phyloP scores from a whole-genome alignment of 2,888 invertebrate species.

The Hydroisotoma schaefferi region DNA sequence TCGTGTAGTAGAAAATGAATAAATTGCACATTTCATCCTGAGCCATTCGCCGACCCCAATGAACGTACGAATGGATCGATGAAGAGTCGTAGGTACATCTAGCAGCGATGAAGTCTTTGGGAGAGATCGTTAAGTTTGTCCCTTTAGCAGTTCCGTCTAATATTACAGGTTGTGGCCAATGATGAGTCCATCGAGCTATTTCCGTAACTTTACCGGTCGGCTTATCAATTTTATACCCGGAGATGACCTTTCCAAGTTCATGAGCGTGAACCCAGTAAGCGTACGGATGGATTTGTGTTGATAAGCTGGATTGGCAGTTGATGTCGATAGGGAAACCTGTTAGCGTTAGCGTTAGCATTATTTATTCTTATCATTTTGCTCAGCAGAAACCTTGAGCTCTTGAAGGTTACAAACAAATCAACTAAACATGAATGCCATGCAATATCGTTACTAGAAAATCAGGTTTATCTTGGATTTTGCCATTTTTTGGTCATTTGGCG shows the following conservation, averaged over 20 bases:
- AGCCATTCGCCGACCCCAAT: conserved; percentile 4
- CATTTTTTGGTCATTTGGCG: no score
- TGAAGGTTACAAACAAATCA: no score
- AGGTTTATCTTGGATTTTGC: no score
- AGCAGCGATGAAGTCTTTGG: conserved; percentile 17
- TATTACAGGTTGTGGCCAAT: conserved; percentile 14
- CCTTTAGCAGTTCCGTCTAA: neutral
- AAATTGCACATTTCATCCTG: conserved; percentile 23
- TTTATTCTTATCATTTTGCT: no score
- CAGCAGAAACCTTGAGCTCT: no score
- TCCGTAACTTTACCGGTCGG: conserved; percentile 3
- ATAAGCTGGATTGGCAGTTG: conserved; percentile 7
- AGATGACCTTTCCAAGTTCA: conserved; percentile 13
- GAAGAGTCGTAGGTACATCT: conserved; percentile 17
- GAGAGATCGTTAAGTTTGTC: neutral
- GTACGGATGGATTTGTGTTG: conserved; percentile 7
- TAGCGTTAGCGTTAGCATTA: neutral
- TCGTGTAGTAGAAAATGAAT: conserved; percentile 15
- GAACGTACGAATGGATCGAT: neutral
- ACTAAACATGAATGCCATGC: no score
- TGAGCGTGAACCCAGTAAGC: conserved; percentile 22
- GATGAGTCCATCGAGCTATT: conserved; percentile 13
- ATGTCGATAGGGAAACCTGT: conserved; percentile 16
- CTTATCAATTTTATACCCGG: conserved; percentile 13
- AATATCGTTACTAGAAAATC: no score